These are phyloP conservation scores for Vanessa atalanta DNA, from an alignment of 1,140 invertebrate species.

Conservation along the genomic window DNA sequence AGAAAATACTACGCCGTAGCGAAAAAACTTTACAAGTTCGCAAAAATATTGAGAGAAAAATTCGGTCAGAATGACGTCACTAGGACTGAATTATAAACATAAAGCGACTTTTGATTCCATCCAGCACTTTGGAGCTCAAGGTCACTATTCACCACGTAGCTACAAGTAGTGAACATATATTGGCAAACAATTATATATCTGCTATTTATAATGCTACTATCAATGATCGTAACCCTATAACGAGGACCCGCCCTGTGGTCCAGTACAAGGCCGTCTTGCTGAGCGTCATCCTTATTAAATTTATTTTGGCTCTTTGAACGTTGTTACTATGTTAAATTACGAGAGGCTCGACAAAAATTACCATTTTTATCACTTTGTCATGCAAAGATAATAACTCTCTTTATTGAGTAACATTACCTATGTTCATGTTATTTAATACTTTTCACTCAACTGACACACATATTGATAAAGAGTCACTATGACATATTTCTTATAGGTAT, in stretches of 20 bases:
- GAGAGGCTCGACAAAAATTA: not conserved
- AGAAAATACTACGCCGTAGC: conserved; percentile 3
- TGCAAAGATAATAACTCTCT: not conserved
- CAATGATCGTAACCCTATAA: conserved; percentile 52
- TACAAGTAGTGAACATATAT: conserved; percentile 66
- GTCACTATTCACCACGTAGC: conserved; percentile 61
- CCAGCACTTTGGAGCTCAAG: conserved; percentile 64
- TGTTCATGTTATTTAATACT: no score
- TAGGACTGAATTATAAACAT: conserved; percentile 74
- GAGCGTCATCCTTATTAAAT: conserved; percentile 27
- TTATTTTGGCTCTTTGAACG: not conserved
- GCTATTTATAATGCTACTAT: conserved; percentile 69
- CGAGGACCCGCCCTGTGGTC: conserved; percentile 66
- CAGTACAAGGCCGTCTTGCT: conserved; percentile 44
- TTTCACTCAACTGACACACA: no score
- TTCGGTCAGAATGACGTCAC: conserved; percentile 75
- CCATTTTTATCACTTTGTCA: conserved; percentile 21
- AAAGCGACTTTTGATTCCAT: conserved; percentile 71
- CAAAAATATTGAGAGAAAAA: conserved; percentile 46
- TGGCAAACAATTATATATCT: conserved; percentile 58
- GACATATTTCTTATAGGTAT: not conserved
- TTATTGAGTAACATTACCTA: not conserved
- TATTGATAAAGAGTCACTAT: no score
- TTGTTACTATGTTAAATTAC: not conserved
- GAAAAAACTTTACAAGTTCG: conserved; percentile 10